A percentile compares a stretch with the other conserved stretches of the same genome.
These are phyloP conservation scores for Conopomorpha cramerella DNA, from an alignment of 1,140 invertebrate species.

Conservation along the genomic window DNA sequence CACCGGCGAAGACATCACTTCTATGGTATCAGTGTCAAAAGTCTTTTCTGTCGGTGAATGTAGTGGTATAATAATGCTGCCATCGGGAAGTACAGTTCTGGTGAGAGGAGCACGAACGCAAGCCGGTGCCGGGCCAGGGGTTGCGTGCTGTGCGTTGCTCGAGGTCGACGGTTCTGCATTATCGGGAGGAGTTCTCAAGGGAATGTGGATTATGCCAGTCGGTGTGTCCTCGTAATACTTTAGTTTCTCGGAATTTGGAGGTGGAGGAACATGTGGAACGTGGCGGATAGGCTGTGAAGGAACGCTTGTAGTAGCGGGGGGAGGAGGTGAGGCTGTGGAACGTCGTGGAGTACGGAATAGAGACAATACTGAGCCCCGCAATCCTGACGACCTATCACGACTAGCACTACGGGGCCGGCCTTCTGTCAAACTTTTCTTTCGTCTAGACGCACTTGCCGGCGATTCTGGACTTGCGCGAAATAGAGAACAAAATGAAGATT, in stretches of 20 bases:
- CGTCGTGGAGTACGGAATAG: conserved; percentile 63
- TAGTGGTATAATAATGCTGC: conserved; percentile 58
- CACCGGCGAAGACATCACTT: not conserved
- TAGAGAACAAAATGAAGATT: conserved; percentile 78
- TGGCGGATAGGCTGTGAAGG: conserved; percentile 23
- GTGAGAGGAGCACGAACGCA: conserved; percentile 21
- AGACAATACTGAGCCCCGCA: conserved; percentile 66
- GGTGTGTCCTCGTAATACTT: conserved; percentile 66
- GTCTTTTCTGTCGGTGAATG: conserved; percentile 54
- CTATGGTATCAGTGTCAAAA: not conserved
- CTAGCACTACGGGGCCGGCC: conserved; percentile 68
- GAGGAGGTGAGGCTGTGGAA: conserved; percentile 27
- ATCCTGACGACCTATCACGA: conserved; percentile 62
- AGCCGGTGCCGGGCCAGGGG: conserved; percentile 6
- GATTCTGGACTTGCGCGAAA: conserved; percentile 76
- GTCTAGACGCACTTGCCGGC: conserved; percentile 49
- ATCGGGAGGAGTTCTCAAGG: conserved; percentile 68
- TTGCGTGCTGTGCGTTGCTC: conserved; percentile 11
- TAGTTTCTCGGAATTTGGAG: conserved; percentile 24
- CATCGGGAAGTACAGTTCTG: conserved; percentile 46
- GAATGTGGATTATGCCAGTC: conserved; percentile 67
- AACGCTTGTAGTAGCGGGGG: conserved; percentile 28
- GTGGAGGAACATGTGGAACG: conserved; percentile 12
- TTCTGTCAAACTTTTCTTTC: conserved; percentile 45
- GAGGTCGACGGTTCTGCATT: conserved; percentile 27